Evolutionary conservation across 2,113 vertebrate genomes (phyloP).

Genomic region (Monopterus albus): DNA sequence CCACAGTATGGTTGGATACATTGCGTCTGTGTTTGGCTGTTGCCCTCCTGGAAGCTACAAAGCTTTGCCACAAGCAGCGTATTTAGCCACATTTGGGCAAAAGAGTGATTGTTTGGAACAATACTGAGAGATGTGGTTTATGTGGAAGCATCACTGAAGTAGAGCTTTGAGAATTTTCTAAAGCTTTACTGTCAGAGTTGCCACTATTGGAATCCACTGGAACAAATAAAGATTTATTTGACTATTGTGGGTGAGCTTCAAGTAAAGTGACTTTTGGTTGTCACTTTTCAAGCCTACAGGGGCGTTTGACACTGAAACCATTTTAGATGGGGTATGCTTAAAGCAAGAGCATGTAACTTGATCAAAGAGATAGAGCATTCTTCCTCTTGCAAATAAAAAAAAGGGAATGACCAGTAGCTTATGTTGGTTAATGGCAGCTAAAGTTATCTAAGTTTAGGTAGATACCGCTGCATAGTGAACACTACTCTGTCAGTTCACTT

Average conservation of each 20-base stretch:
- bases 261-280: background rate
- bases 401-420: too few relatives aligned
- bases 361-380: too few relatives aligned
- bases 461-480: too few relatives aligned
- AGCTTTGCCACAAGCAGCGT: constrained; percentile 2
- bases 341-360: too few relatives aligned
- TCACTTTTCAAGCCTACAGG: background rate
- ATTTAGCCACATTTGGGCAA: constrained; percentile 19
- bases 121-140: constrained; percentile 26
- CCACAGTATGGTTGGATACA: constrained; percentile 9
- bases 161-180: constrained; percentile 17
- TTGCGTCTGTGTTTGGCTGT: constrained; percentile 20
- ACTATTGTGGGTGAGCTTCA: background rate
- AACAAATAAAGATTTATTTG: background rate
- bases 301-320: too few relatives aligned
- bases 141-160: background rate
- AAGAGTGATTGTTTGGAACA: constrained; percentile 24
- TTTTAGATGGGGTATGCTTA: too few relatives aligned
- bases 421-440: too few relatives aligned
- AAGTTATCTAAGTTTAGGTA: too few relatives aligned
- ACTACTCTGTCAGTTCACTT: too few relatives aligned
- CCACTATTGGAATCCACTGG: background rate
- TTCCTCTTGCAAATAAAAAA: too few relatives aligned
- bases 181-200: background rate
- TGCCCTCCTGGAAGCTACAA: background rate